Evolutionary conservation across 2,888 invertebrate species (phyloP).

Genomic region (Spilosoma lubricipeda): DNA sequence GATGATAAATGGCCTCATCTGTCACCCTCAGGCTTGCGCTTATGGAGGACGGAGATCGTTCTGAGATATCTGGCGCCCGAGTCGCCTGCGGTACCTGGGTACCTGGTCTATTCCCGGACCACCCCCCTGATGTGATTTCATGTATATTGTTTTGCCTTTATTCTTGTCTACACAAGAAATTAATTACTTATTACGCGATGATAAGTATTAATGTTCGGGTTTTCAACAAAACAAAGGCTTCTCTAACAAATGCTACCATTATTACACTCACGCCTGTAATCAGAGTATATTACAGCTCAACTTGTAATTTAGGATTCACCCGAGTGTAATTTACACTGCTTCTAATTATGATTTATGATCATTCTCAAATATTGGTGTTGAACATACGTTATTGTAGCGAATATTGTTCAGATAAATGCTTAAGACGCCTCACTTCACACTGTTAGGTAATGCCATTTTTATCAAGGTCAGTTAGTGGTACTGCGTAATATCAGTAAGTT

Average conservation of each 20-base stretch:
- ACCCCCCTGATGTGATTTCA: background rate
- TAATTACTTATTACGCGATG: constrained; percentile 24
- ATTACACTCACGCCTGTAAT: constrained; percentile 32
- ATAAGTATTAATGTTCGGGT: constrained; percentile 16
- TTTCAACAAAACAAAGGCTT: constrained; percentile 22
- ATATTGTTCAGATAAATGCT: background rate
- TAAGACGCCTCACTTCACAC: background rate
- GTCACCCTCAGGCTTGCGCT: no score
- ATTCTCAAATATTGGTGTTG: constrained; percentile 5
- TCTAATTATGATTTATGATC: constrained; percentile 18
- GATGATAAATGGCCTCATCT: no score
- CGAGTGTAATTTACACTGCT: constrained; percentile 16
- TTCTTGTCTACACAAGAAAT: background rate
- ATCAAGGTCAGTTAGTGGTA: background rate
- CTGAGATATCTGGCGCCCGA: no score
- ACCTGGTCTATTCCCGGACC: no score
- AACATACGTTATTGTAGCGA: constrained; percentile 4
- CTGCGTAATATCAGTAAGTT: background rate
- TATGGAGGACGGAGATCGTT: no score
- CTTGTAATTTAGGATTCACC: constrained; percentile 26
- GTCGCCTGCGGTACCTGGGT: no score
- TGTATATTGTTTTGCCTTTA: background rate
- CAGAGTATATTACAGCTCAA: constrained; percentile 29
- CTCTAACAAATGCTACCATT: constrained; percentile 31
- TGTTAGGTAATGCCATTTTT: background rate